Conservation (phyloP, 2,888 invertebrate genomes). For the Lobophora halterata region DNA sequence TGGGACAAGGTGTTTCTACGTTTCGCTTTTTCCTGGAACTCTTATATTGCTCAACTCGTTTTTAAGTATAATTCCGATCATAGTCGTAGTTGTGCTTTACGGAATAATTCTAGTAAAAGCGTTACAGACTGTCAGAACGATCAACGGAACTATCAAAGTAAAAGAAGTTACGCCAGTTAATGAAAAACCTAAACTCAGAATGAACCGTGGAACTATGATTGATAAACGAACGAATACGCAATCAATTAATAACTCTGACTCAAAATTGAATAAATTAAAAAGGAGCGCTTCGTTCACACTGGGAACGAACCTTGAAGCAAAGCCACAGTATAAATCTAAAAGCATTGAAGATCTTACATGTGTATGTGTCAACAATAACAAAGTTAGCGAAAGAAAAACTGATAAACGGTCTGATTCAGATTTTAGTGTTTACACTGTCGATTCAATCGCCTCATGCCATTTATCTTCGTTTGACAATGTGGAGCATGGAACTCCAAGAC, state of each 20-base stretch:
- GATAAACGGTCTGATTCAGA: conserved; percentile 44
- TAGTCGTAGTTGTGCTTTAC: conserved; percentile 73
- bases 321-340: conserved; percentile 41
- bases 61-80: conserved; percentile 76
- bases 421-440: conserved; percentile 53
- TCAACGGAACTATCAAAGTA: conserved; percentile 49
- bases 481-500: not conserved
- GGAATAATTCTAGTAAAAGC: conserved; percentile 81
- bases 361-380: conserved; percentile 27
- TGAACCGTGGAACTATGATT: conserved; percentile 50
- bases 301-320: conserved; percentile 18
- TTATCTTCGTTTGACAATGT: conserved; percentile 25
- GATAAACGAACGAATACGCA: conserved; percentile 30
- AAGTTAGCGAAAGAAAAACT: conserved; percentile 26
- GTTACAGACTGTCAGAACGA: conserved; percentile 65
- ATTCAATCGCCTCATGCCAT: conserved; percentile 37
- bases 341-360: conserved; percentile 52
- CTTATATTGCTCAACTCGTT: conserved; percentile 78
- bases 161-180: conserved; percentile 28
- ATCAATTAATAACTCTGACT: conserved; percentile 30
- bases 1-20: conserved; percentile 76
- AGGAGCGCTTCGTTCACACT: conserved; percentile 58
- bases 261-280: conserved; percentile 43
- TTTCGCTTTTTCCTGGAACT: conserved; percentile 76
- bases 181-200: conserved; percentile 51